These are phyloP conservation scores for Protophormia terraenovae DNA, from an alignment of 2,888 invertebrate genomes.

Conservation along the genomic window DNA sequence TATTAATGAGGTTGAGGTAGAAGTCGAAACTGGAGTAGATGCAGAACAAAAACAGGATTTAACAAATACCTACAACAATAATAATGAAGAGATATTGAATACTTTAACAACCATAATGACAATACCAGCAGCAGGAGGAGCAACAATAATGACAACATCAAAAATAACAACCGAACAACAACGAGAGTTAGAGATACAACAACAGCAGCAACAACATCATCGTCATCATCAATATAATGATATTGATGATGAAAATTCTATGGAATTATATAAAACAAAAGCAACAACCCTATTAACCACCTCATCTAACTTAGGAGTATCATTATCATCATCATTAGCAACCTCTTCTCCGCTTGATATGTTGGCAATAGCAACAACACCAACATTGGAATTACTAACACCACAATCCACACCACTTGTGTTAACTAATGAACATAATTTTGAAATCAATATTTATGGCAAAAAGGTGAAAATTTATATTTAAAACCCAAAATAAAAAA, in stretches of 20 bases:
- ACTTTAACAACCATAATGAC: slow-evolving; percentile 58
- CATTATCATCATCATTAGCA: slow-evolving; percentile 2
- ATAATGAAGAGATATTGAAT: slow-evolving; percentile 66
- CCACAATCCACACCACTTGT: slow-evolving; percentile 43
- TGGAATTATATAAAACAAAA: slow-evolving; percentile 58
- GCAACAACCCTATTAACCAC: slow-evolving; percentile 67
- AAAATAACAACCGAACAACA: slow-evolving; percentile 52
- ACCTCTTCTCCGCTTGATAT: slow-evolving; percentile 4
- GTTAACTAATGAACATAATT: slow-evolving; percentile 56
- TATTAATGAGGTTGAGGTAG: slow-evolving; percentile 27
- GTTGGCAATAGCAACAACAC: slow-evolving; percentile 29
- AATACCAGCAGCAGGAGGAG: slow-evolving; percentile 44
- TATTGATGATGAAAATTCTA: slow-evolving; percentile 23
- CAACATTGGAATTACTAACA: slow-evolving; percentile 30
- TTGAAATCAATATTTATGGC: slow-evolving; percentile 56
- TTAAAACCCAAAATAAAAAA: slow-evolving; percentile 55
- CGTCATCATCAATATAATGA: slow-evolving; percentile 45
- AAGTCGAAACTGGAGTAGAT: background rate
- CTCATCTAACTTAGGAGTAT: slow-evolving; percentile 36
- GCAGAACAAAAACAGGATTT: slow-evolving; percentile 32
- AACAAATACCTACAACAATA: slow-evolving; percentile 25
- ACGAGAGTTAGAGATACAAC: too few relatives aligned
- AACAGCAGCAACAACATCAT: slow-evolving; percentile 39
- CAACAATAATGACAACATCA: slow-evolving; percentile 33
- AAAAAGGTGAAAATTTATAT: slow-evolving; percentile 66